Evolutionary conservation across 2,888 invertebrate genomes (phyloP).

Genomic region (Malachius bipustulatus): DNA sequence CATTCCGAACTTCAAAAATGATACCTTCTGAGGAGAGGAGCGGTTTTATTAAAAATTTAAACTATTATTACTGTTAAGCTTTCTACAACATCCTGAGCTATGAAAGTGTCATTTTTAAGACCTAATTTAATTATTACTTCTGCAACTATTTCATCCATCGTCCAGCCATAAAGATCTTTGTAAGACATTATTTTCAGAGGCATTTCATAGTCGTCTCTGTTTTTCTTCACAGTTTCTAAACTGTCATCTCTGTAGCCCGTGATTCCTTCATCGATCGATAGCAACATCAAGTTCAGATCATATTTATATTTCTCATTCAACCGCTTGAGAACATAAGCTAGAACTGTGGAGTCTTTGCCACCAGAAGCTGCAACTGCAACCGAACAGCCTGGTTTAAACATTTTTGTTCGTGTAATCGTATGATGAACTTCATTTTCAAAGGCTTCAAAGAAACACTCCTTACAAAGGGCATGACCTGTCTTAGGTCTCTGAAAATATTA

Average conservation of each 20-base stretch:
- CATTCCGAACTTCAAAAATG: constrained; percentile 5
- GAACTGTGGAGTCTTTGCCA: constrained; percentile 94
- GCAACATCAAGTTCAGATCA: constrained; percentile 73
- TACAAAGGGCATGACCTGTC: constrained; percentile 85
- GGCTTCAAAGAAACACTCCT: constrained; percentile 84
- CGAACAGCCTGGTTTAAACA: constrained; percentile 73
- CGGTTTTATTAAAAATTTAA: no score
- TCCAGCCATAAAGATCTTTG: constrained; percentile 97
- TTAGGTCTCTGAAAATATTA: constrained; percentile 68
- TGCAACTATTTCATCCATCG: constrained; percentile 95
- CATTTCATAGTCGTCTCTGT: constrained; percentile 86
- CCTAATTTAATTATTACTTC: constrained; percentile 46
- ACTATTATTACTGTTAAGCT: no score
- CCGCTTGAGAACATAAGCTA: constrained; percentile 85
- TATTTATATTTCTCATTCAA: constrained; percentile 86
- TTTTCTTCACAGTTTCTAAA: constrained; percentile 89
- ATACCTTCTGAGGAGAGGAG: no score
- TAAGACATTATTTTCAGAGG: constrained; percentile 92
- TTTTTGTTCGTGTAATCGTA: constrained; percentile 67
- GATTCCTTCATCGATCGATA: constrained; percentile 98
- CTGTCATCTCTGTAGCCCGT: constrained; percentile 94
- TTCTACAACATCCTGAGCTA: no score
- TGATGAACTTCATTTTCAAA: constrained; percentile 93
- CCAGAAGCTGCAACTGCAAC: constrained; percentile 92
- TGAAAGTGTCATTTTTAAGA: no score